Evolutionary conservation across 2,888 invertebrate species (phyloP).

Genomic region (Sycophila texana): DNA sequence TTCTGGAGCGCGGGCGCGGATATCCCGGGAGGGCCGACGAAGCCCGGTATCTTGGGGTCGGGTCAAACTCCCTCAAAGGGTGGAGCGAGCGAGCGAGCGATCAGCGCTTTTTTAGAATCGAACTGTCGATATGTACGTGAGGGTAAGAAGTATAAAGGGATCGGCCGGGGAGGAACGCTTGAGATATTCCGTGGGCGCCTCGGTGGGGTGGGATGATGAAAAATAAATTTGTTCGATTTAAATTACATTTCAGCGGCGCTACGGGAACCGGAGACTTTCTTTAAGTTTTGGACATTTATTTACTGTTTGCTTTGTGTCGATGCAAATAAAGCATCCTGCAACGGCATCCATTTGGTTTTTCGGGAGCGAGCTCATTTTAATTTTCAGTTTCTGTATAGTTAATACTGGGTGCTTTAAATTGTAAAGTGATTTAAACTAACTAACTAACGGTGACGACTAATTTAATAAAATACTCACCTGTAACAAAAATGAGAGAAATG

Average conservation of each 20-base stretch:
- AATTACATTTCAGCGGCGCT: slow-evolving; percentile 50
- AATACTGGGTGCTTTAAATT: too few relatives aligned
- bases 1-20: slow-evolving; percentile 12
- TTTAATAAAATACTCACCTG: too few relatives aligned
- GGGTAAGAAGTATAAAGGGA: slow-evolving; percentile 52
- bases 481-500: too few relatives aligned
- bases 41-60: slow-evolving; percentile 39
- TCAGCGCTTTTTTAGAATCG: slow-evolving; percentile 48
- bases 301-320: too few relatives aligned
- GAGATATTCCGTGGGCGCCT: slow-evolving; percentile 39
- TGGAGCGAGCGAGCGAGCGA: slow-evolving; percentile 41
- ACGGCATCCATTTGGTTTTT: too few relatives aligned
- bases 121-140: slow-evolving; percentile 28
- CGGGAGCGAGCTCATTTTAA: too few relatives aligned
- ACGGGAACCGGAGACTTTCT: background rate
- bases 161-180: slow-evolving; percentile 45
- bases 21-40: slow-evolving; percentile 44
- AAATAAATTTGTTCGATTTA: slow-evolving; percentile 59
- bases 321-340: too few relatives aligned
- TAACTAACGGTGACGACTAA: too few relatives aligned
- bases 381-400: too few relatives aligned
- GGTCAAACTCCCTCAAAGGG: slow-evolving; percentile 56
- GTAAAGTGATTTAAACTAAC: too few relatives aligned
- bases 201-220: slow-evolving; percentile 39
- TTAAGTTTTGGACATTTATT: too few relatives aligned